A percentile compares a stretch with the other conserved stretches of the same genome.
These are phyloP conservation scores for Zelostemma sp. DNA, from an alignment of 1,140 invertebrate genomes.

Conservation along the genomic window DNA sequence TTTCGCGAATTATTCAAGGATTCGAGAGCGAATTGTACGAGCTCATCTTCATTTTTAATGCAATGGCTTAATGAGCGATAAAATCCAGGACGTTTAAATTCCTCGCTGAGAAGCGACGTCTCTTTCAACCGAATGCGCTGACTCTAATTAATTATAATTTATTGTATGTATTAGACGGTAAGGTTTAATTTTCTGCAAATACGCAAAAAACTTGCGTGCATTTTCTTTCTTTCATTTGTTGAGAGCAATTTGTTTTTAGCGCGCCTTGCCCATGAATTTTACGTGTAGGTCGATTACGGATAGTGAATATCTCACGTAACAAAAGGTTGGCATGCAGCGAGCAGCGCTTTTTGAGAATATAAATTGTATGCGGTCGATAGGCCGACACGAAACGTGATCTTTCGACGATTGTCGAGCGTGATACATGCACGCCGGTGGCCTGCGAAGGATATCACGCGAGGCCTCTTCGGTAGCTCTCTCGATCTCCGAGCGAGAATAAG, in stretches of 20 bases:
- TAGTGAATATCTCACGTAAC: not conserved
- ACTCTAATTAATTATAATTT: no score
- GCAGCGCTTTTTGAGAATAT: conserved; percentile 2
- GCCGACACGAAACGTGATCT: conserved; percentile 1
- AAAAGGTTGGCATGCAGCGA: not conserved
- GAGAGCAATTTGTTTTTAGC: no score
- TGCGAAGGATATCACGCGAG: not conserved
- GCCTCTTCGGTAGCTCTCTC: not conserved
- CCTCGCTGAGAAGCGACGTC: no score
- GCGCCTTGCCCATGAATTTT: no score
- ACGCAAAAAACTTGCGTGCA: no score
- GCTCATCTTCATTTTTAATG: conserved; percentile 29
- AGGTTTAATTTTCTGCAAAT: no score
- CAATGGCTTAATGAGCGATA: no score
- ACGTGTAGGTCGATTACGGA: not conserved
- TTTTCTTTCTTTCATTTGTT: no score
- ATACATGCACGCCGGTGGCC: not conserved
- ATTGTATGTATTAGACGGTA: no score
- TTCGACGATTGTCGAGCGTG: not conserved
- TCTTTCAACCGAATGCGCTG: no score
- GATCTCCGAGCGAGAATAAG: not conserved
- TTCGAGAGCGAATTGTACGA: conserved; percentile 33
- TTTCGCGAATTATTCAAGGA: no score
- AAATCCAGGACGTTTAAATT: no score
- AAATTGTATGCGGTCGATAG: not conserved